These are phyloP conservation scores for Drosophila orena DNA, from an alignment of 1,140 invertebrate genomes.

Conservation along the genomic window DNA sequence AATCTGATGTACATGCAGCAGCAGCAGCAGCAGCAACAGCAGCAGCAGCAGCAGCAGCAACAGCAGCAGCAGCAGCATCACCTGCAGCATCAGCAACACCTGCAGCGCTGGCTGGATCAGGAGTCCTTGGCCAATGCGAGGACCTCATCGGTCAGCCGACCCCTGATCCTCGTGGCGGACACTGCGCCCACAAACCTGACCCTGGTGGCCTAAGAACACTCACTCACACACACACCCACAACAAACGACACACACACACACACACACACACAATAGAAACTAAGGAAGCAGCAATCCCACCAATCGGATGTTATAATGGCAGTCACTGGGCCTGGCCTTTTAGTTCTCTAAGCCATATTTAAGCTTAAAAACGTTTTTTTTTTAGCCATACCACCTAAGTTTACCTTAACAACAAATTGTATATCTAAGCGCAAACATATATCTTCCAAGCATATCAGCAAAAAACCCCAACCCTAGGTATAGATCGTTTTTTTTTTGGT, in stretches of 20 bases:
- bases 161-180: conserved; percentile 18
- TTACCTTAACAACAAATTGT: conserved; percentile 7
- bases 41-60: conserved; percentile 64
- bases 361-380: conserved; percentile 8
- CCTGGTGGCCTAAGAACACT: conserved; percentile 52
- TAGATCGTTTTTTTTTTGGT: conserved; percentile 48
- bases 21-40: conserved; percentile 65
- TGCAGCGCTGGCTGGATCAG: conserved; percentile 68
- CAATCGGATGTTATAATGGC: conserved; percentile 42
- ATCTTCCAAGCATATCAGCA: conserved; percentile 64
- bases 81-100: conserved; percentile 43
- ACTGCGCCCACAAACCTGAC: conserved; percentile 43
- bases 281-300: conserved; percentile 53
- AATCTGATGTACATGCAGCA: conserved; percentile 59
- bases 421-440: conserved; percentile 24
- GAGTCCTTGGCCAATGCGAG: conserved; percentile 52
- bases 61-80: conserved; percentile 41
- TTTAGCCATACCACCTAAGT: conserved; percentile 21
- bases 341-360: conserved; percentile 31
- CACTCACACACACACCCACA: background rate
- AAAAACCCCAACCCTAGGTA: conserved; percentile 15
- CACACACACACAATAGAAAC: conserved; percentile 1
- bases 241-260: background rate
- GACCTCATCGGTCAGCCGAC: background rate
- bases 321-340: conserved; percentile 67